Evolutionary conservation across 1,140 invertebrate species (phyloP), one percentile per base, ranked within the genome.

Genomic region (Diploscapter pachys): DNA sequence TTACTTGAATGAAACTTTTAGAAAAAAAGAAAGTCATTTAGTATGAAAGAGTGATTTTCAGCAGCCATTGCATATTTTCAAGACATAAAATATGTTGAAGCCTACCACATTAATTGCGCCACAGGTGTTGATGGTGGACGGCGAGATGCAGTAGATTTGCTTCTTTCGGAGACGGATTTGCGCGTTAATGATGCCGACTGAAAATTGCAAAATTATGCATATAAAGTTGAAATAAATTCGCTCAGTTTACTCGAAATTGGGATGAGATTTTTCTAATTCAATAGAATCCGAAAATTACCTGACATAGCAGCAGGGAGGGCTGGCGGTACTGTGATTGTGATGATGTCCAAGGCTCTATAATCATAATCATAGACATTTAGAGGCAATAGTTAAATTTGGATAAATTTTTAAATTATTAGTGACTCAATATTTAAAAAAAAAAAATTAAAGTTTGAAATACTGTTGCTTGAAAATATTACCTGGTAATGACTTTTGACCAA

Each of bases 261-360:
- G 31, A 31, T 31, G 31, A 31, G 31, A 31, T 31, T 31, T 31
- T 31, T 31, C 31, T 31, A 31, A 31, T 31, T 31, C 51, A 80
- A 79, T 13, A 11, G 6, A 61, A 78, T 57, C 59, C 52, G 5
- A 61, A 49, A 59, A 59, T 2, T 31, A 4, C 52, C 54, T 48
- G 52, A 81, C 77, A 31, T 31, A 31, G 31, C 31, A 31, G 31
- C 80, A 2, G 84, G 84, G 55, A 85, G 69, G 13, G 85, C 84
- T 4, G 95, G 95, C 4, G 95, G 95, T 4, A 98, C 93, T 1
- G 95, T 93, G 67, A 97, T 96, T 0, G 95, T 97, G 5, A 97
- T 92, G 53, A 97, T 90, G 87, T 97, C 95, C 63, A 97, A 86
- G 2, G 93, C 81, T n/a, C 88, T 31, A 31, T 31, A 1, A 31